These are phyloP conservation scores for Chymomyza costata DNA, from an alignment of 1,140 invertebrate genomes.

Conservation along the genomic window DNA sequence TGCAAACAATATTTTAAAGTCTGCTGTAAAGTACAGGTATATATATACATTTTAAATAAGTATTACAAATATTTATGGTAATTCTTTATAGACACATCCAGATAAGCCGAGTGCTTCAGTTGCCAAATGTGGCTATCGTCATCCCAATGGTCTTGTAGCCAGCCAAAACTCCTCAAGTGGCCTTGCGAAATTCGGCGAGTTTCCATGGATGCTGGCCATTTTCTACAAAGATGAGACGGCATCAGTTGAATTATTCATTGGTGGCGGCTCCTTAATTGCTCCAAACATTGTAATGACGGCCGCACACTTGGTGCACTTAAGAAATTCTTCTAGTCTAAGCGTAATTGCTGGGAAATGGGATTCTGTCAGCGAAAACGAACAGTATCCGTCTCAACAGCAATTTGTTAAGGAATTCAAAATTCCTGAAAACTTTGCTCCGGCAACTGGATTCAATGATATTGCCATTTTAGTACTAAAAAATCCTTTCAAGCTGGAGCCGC, in stretches of 20 bases:
- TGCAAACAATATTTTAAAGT: no score
- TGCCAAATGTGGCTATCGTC: no score
- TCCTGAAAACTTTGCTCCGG: neutral
- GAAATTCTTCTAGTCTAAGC: neutral
- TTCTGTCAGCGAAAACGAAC: neutral
- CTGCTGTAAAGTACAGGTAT: no score
- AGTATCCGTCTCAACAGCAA: neutral
- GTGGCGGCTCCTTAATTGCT: slow-evolving; percentile 82
- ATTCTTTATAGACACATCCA: no score
- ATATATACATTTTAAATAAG: no score
- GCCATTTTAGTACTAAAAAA: slow-evolving; percentile 24
- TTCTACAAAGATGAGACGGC: slow-evolving; percentile 79
- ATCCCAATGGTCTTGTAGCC: no score
- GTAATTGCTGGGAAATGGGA: slow-evolving; percentile 39
- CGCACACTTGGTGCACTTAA: slow-evolving; percentile 75
- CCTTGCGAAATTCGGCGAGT: slow-evolving; percentile 83
- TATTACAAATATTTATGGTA: no score
- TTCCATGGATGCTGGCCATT: slow-evolving; percentile 90
- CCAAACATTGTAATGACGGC: slow-evolving; percentile 81
- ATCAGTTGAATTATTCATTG: slow-evolving; percentile 78
- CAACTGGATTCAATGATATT: slow-evolving; percentile 5
- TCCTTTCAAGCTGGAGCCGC: neutral
- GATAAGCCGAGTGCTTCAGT: no score
- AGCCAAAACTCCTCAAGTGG: no score
- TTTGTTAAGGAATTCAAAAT: slow-evolving; percentile 3